phyloP scores from a whole-genome alignment of 2,888 invertebrate species.

The Epinotia demarniana region DNA sequence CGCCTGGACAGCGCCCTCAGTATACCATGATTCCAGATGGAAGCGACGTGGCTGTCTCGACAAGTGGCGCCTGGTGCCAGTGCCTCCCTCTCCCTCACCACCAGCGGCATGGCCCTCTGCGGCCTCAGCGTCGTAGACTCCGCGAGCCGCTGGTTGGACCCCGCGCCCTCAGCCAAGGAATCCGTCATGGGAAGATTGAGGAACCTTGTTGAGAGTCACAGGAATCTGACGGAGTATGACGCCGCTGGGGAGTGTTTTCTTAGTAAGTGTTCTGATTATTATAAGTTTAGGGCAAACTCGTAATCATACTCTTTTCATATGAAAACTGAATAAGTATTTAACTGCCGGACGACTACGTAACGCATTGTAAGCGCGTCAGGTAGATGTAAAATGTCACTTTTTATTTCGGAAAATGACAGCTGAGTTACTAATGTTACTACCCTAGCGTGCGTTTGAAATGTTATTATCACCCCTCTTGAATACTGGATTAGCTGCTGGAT shows the following conservation, averaged over 20 bases:
- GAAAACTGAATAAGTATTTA: no score
- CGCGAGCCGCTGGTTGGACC: constrained; percentile 61
- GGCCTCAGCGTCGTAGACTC: constrained; percentile 70
- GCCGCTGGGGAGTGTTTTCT: constrained; percentile 70
- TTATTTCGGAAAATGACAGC: no score
- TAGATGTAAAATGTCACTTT: no score
- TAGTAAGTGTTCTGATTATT: constrained; percentile 58
- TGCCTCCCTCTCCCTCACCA: constrained; percentile 62
- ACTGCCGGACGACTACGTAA: no score
- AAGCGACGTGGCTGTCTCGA: constrained; percentile 66
- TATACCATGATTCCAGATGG: constrained; percentile 59
- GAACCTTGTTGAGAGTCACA: constrained; percentile 64
- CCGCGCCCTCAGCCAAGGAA: constrained; percentile 57
- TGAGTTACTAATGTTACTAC: no score
- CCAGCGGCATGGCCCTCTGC: constrained; percentile 73
- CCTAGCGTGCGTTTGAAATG: no score
- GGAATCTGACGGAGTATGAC: constrained; percentile 74
- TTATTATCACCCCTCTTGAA: no score
- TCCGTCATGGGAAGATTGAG: constrained; percentile 58
- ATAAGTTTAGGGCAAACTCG: no score
- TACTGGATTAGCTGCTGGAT: no score
- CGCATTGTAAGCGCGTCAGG: no score
- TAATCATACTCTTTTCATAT: no score
- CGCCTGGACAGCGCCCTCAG: not conserved
- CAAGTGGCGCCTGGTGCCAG: constrained; percentile 66